Evolutionary conservation across 2,113 vertebrate species (phyloP).

Genomic region (Oplegnathus fasciatus): DNA sequence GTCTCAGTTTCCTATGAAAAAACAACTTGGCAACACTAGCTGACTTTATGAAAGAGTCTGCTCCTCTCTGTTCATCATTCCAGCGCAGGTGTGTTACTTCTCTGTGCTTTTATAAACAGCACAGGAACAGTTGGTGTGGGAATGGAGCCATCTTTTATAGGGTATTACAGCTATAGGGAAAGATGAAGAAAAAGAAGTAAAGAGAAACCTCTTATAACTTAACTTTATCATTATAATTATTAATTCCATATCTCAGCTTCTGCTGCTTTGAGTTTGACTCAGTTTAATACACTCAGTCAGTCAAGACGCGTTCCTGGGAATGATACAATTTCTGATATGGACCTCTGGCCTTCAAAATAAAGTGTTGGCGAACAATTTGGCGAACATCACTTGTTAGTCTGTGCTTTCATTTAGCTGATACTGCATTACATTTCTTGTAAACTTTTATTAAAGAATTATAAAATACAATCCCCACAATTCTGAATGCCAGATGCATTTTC

Average conservation of each 20-base stretch:
- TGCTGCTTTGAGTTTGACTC: too few relatives aligned
- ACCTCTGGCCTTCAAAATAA: neutral
- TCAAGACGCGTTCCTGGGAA: neutral
- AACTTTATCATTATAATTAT: neutral
- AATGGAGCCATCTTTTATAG: neutral
- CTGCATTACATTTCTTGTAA: neutral
- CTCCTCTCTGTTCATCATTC: neutral
- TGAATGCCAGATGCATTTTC: neutral
- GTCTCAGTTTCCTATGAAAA: neutral
- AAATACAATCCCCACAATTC: neutral
- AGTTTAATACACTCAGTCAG: neutral
- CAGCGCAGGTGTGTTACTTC: too few relatives aligned
- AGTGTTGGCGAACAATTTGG: neutral
- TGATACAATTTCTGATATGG: neutral
- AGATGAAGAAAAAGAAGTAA: neutral
- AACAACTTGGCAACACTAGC: neutral
- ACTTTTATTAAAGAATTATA: neutral
- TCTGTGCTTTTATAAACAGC: neutral
- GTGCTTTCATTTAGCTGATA: neutral
- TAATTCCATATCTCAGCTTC: neutral
- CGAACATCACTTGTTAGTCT: neutral
- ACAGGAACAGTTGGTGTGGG: neutral
- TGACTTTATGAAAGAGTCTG: neutral
- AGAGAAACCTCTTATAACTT: neutral
- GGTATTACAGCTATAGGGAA: neutral